These are phyloP conservation scores for Drosophila subpulchrella DNA, from an alignment of 1,140 invertebrate species.

Conservation along the genomic window DNA sequence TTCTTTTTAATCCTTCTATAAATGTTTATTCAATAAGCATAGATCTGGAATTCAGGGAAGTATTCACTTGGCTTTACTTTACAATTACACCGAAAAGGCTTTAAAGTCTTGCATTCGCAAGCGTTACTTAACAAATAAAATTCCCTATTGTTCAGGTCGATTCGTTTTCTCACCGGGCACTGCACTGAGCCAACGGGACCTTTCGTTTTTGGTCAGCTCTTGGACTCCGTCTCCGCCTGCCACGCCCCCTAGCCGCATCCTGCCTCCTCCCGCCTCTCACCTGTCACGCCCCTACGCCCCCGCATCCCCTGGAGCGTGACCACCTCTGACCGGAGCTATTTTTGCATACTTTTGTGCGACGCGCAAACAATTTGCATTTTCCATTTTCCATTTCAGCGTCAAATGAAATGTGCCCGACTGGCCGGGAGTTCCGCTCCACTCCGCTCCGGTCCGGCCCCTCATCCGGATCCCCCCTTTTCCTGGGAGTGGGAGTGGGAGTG, in stretches of 20 bases:
- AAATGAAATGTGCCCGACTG: conserved; percentile 52
- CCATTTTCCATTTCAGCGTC: conserved; percentile 72
- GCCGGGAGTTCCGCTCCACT: not conserved
- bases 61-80: too few species aligned
- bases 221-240: conserved; percentile 1
- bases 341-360: conserved; percentile 73
- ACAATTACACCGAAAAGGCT: too few species aligned
- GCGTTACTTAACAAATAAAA: too few species aligned
- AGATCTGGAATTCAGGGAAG: too few species aligned
- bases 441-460: not conserved
- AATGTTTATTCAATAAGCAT: too few species aligned
- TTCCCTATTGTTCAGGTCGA: not conserved
- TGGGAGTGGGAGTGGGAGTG: not conserved
- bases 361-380: conserved; percentile 74
- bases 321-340: conserved; percentile 38
- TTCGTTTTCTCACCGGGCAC: not conserved
- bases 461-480: not conserved
- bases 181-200: not conserved
- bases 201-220: not conserved
- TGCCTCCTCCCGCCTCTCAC: not conserved
- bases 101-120: too few species aligned
- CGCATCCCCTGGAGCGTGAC: conserved; percentile 14
- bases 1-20: too few species aligned
- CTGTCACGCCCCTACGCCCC: not conserved
- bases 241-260: too few species aligned